Percentiles rank a stretch among this genome's conserved stretches.
phyloP scores from a whole-genome alignment of 2,113 vertebrate genomes.

The Scomber scombrus region DNA sequence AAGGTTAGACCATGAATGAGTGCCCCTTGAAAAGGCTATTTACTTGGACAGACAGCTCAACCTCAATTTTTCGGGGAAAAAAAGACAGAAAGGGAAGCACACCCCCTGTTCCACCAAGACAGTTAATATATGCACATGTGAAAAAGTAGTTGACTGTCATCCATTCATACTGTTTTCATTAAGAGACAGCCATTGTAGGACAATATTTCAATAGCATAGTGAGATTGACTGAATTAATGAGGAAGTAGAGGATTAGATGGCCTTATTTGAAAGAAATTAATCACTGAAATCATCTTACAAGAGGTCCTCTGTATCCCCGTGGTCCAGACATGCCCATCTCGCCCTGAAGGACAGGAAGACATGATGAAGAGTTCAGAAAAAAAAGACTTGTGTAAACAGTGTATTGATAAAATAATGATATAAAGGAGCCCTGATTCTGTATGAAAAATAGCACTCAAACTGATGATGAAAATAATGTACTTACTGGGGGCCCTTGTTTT shows the following conservation, averaged over 20 bases:
- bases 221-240: not conserved
- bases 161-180: no score
- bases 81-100: no score
- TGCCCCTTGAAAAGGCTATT: no score
- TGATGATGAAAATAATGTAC: conserved; percentile 30
- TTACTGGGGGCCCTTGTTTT: conserved; percentile 74
- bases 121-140: no score
- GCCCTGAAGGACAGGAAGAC: conserved; percentile 68
- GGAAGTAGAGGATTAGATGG: not conserved
- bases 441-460: not conserved
- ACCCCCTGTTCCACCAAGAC: no score
- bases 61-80: no score
- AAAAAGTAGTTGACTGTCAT: no score
- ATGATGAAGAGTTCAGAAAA: not conserved
- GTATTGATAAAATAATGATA: not conserved
- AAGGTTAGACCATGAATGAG: no score
- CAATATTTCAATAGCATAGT: not conserved
- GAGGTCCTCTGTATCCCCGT: conserved; percentile 77
- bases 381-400: not conserved
- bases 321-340: conserved; percentile 73
- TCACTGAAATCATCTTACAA: conserved; percentile 71
- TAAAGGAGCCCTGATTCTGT: not conserved
- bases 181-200: no score
- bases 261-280: conserved; percentile 1
- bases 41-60: no score